Percentiles rank a stretch among this genome's conserved stretches.
phyloP scores from a whole-genome alignment of 2,888 invertebrate genomes.

The Alentia gelatinosa region DNA sequence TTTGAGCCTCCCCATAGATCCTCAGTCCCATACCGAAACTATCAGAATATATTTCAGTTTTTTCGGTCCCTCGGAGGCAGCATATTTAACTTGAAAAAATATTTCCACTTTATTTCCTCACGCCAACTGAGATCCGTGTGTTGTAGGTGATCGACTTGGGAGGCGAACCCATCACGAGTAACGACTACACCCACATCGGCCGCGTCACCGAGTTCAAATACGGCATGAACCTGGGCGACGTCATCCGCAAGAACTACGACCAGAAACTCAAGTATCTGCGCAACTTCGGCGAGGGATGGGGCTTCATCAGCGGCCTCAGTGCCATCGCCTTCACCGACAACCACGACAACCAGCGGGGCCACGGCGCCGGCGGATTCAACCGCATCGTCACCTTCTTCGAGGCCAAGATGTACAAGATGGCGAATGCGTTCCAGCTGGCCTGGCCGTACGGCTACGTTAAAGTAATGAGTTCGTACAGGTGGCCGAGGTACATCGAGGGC shows the following conservation, averaged over 20 bases:
- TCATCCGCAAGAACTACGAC: slow-evolving; percentile 55
- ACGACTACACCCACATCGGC: slow-evolving; percentile 64
- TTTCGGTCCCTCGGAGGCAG: too few species aligned
- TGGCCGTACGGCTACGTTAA: slow-evolving; percentile 64
- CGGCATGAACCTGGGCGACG: slow-evolving; percentile 58
- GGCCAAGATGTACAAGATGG: slow-evolving; percentile 60
- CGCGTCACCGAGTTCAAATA: slow-evolving; percentile 68
- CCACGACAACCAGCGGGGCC: slow-evolving; percentile 90
- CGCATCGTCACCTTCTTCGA: slow-evolving; percentile 63
- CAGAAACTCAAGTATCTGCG: slow-evolving; percentile 66
- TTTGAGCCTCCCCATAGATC: too few species aligned
- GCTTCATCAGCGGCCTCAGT: slow-evolving; percentile 67
- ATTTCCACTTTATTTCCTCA: neutral
- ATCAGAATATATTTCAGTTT: too few species aligned
- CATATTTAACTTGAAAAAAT: too few species aligned
- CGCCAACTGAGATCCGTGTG: too few species aligned
- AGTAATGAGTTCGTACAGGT: slow-evolving; percentile 23
- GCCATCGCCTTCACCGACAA: slow-evolving; percentile 91
- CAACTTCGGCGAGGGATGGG: slow-evolving; percentile 75
- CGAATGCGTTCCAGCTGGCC: slow-evolving; percentile 65
- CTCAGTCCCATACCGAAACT: too few species aligned
- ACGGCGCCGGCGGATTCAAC: slow-evolving; percentile 63
- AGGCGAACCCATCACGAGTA: slow-evolving; percentile 69
- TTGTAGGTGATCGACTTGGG: slow-evolving; percentile 78
- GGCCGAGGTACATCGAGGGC: slow-evolving; percentile 59